Evolutionary conservation across 2,797 vertebrate species (phyloP), one percentile per base, ranked within the genome.

Genomic region (Enteromius treurensis): DNA sequence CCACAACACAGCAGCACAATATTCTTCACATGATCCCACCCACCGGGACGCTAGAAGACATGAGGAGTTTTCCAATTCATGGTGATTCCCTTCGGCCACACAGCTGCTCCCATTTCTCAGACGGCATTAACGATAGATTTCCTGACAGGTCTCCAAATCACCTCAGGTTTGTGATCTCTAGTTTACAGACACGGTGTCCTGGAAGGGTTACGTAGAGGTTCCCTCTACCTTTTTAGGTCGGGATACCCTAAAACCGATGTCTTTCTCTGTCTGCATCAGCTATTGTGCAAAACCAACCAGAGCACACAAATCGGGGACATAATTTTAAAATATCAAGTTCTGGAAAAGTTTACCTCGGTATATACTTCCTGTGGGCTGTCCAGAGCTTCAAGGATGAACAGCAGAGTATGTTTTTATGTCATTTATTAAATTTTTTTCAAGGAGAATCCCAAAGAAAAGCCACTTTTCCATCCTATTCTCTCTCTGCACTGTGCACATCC

Each of bases 1-100:
- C 91, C 90, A 55, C 90, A 88, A 90, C 93, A 93, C 92, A 90
- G 85, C 90, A 80, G 89, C 88, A 88, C 89, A 88, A 85, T 88
- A 89, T 74, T 64, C 23, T 51, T 58, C 75, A 79, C 53, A 45
- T 40, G 5, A 37, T 81, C 80, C 79, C 42, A 8, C 8, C 53
- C 79, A 64, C 7, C n/a, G 84, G 84, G 86, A 76, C 5, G 15
- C 40, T 64, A 67, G 17, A 14, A 76, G 53, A 73, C 14, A 81
- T 21, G 34, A 67, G 69, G 42, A 40, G 1, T 45, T 69, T 60
- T 60, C 79, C 86, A 88, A 29, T 89, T 90, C 79, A 88, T 88
- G 88, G 88, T 89, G 89, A 79, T 51, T 86, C 86, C 85, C 32
- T 71, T 58, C 3, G 11, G 40, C n/a, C 32, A 69, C 47, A 45